Base-by-base conservation (phyloP, 2,113 vertebrate genomes). In the Peromyscus leucopus region DNA sequence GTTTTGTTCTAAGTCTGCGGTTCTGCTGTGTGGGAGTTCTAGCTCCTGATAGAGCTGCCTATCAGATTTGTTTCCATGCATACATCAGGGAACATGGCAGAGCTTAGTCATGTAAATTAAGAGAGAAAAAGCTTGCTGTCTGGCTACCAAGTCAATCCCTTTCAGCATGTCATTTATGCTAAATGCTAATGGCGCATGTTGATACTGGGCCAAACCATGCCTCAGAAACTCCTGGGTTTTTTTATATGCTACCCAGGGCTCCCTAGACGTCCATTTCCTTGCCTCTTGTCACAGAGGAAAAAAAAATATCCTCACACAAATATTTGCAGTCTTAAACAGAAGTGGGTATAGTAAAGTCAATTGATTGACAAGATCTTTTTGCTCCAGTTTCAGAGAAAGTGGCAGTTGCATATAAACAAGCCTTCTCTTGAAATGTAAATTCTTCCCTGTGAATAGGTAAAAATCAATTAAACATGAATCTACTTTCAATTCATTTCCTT, bases 401-500 rank as follows among this genome's bases (percentile, higher is more conserved):
- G 92, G 94, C 74, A 95, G 96, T 90, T 96, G 98, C 98, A 98
- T 98, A 97, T 95, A 97, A 98, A 98, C 92, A 97, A 98, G 95
- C 76, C 76, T 98, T 97, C 89, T 97, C 87, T 96, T 98, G 97
- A 98, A 98, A 98, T 97, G 94, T 96, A 98, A 99, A 98, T 97
- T 98, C 98, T 98, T 98, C 95, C 97, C 93, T 72, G 13, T 97
- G 97, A 94, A 98, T 98, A 98, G 98, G 98, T 98, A 98, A 95
- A 97, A 97, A 97, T 97, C 98, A 98, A 98, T 97, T 96, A 97
- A 98, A 98, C 88, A 95, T 96, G 96, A 97, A 94, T 88, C 91
- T 95, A 91, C 98, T 98, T 92, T 98, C 93, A 98, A 96, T 97
- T 97, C 90, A 79, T 61, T 97, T 67, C 96, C 97, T 98, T 98